phyloP scores from a whole-genome alignment of 2,113 vertebrate genomes.

The Microcebus murinus region DNA sequence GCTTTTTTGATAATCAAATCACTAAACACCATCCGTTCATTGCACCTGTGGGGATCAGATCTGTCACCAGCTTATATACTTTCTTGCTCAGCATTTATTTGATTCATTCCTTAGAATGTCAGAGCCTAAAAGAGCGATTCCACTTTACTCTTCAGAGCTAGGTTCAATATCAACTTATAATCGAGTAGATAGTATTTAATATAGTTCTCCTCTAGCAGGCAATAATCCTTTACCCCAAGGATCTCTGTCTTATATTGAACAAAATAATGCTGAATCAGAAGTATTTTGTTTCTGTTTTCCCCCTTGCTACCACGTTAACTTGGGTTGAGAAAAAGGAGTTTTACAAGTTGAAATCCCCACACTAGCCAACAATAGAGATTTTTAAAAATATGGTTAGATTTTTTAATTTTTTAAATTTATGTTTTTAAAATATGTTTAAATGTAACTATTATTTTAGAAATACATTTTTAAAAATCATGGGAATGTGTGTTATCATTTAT shows the following conservation, averaged over 20 bases:
- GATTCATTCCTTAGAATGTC: constrained; percentile 43
- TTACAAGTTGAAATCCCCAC: background rate
- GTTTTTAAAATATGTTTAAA: too few species aligned
- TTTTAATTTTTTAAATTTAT: background rate
- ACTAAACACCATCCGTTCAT: background rate
- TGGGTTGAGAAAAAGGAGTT: background rate
- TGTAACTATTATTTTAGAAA: too few species aligned
- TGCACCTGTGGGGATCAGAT: background rate
- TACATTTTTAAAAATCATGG: background rate
- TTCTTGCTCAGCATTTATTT: background rate
- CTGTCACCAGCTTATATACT: background rate
- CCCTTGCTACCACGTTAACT: background rate
- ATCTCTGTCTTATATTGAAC: constrained; percentile 68
- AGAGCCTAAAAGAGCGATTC: constrained; percentile 7
- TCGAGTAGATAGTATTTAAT: constrained; percentile 57
- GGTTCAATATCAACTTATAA: constrained; percentile 68
- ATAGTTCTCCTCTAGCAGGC: constrained; percentile 51
- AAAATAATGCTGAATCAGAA: constrained; percentile 60
- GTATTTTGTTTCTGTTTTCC: constrained; percentile 41
- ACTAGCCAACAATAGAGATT: background rate
- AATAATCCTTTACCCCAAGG: constrained; percentile 75
- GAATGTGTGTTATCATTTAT: background rate
- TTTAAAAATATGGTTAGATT: background rate
- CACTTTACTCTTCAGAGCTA: constrained; percentile 52
- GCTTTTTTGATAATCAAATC: constrained; percentile 43